These are phyloP conservation scores for Urocyon cinereoargenteus DNA, from an alignment of 2,797 vertebrate species.

Conservation along the genomic window DNA sequence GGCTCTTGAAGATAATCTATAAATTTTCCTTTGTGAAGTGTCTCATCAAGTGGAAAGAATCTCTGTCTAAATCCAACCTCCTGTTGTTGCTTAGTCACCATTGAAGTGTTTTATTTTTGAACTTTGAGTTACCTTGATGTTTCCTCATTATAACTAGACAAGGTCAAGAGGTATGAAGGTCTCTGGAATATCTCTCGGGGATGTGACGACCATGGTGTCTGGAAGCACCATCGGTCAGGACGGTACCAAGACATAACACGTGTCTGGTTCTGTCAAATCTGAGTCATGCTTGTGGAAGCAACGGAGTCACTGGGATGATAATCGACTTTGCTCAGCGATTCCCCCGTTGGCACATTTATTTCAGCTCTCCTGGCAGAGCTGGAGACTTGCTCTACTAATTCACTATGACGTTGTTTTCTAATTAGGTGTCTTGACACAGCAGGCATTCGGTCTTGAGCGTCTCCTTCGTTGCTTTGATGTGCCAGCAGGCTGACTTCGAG, in stretches of 20 bases:
- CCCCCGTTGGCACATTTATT: neutral
- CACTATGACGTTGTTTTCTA: conserved; percentile 28
- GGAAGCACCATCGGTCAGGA: neutral
- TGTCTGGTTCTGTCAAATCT: neutral
- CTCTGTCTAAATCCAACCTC: neutral
- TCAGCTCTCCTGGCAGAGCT: neutral
- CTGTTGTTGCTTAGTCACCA: neutral
- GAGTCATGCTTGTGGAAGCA: neutral
- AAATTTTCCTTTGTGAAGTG: neutral
- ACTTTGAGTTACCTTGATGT: neutral
- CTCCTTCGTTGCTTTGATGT: conserved; percentile 32
- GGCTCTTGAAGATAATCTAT: neutral
- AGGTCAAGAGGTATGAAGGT: neutral
- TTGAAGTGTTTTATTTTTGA: neutral
- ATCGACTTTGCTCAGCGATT: neutral
- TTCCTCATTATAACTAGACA: neutral
- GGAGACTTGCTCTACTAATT: neutral
- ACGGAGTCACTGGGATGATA: neutral
- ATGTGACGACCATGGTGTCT: neutral
- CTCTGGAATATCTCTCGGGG: neutral
- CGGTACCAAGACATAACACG: fast-evolving
- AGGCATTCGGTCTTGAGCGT: neutral
- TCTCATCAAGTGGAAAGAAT: neutral
- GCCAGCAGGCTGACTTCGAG: neutral
- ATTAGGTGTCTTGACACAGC: conserved; percentile 57